phyloP scores from a whole-genome alignment of 2,113 vertebrate genomes.

The Noctilio leporinus region DNA sequence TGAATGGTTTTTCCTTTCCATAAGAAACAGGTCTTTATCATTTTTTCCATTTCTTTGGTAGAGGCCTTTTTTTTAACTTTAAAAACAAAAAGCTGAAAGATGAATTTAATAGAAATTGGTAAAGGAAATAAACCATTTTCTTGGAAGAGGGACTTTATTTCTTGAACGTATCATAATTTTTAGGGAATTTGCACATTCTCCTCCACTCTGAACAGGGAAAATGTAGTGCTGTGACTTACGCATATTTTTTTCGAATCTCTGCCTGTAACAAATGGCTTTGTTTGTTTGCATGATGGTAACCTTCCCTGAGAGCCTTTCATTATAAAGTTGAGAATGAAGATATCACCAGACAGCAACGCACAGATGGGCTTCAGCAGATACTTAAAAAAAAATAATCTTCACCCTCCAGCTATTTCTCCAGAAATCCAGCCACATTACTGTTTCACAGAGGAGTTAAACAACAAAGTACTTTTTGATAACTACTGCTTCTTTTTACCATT shows the following conservation, averaged over 20 bases:
- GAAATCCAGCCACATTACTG: slow-evolving; percentile 3
- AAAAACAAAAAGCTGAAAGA: slow-evolving; percentile 45
- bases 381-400: slow-evolving; percentile 39
- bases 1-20: slow-evolving; percentile 44
- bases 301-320: slow-evolving; percentile 55
- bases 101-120: slow-evolving; percentile 53
- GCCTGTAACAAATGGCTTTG: background rate
- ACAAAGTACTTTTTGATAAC: slow-evolving; percentile 38
- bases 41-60: slow-evolving; percentile 60
- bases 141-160: slow-evolving; percentile 19
- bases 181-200: slow-evolving; percentile 13
- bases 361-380: slow-evolving; percentile 31
- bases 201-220: background rate
- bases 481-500: background rate
- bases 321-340: slow-evolving; percentile 55
- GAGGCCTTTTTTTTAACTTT: slow-evolving; percentile 11
- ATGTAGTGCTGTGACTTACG: background rate
- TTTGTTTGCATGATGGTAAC: slow-evolving; percentile 46
- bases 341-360: background rate
- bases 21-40: slow-evolving; percentile 53
- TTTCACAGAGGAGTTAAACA: background rate
- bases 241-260: slow-evolving; percentile 36
- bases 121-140: slow-evolving; percentile 33
- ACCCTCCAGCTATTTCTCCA: slow-evolving; percentile 31
- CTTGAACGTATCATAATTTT: background rate